Evolutionary conservation across 1,140 invertebrate genomes (phyloP).

Genomic region (Atta cephalotes): DNA sequence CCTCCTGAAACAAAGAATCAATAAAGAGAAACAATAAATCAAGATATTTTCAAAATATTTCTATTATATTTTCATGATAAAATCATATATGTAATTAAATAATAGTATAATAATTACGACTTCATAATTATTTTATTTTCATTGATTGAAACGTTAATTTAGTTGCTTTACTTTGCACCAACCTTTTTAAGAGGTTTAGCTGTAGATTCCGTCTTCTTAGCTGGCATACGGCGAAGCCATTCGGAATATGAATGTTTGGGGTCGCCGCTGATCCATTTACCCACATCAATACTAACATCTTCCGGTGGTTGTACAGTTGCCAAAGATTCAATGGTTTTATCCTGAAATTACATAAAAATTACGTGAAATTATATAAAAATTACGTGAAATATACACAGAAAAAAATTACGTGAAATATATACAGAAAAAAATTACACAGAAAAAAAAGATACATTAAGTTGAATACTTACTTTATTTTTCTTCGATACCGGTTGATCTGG

Average conservation of each 20-base stretch:
- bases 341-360: slow-evolving; percentile 55
- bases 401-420: too few species aligned
- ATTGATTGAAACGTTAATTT: slow-evolving; percentile 27
- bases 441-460: not conserved
- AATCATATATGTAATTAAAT: not conserved
- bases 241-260: slow-evolving; percentile 90
- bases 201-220: slow-evolving; percentile 78
- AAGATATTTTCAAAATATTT: not conserved
- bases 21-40: not conserved
- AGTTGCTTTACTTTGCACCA: slow-evolving; percentile 45
- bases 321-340: slow-evolving; percentile 87
- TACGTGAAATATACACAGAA: not conserved
- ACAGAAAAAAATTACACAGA: not conserved
- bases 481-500: slow-evolving; percentile 88
- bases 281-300: slow-evolving; percentile 90
- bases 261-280: slow-evolving; percentile 92
- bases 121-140: slow-evolving; percentile 28
- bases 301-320: slow-evolving; percentile 87
- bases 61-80: not conserved
- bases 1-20: slow-evolving; percentile 74
- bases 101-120: not conserved
- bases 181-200: slow-evolving; percentile 81
- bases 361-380: not conserved
- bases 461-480: slow-evolving; percentile 83
- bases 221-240: slow-evolving; percentile 89